Conservation (phyloP, 2,888 invertebrate genomes). For the Cataglyphis rosenhaueri region DNA sequence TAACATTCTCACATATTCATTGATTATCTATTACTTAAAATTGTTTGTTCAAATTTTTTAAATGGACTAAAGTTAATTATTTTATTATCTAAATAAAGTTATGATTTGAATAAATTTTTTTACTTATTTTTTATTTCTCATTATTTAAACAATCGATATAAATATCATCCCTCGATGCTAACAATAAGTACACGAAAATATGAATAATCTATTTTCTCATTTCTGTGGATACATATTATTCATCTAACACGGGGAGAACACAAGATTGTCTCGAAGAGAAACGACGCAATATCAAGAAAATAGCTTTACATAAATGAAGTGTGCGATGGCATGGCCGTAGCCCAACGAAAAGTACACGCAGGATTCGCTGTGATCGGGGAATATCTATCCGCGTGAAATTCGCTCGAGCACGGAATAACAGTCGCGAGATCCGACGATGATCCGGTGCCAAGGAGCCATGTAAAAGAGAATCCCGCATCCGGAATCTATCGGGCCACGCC, state of each 20-base stretch:
- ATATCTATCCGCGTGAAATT: slow-evolving; percentile 9
- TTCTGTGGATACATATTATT: neutral
- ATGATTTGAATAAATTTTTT: neutral
- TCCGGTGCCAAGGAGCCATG: neutral
- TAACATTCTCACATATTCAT: neutral
- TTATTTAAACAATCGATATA: neutral
- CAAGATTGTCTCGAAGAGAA: neutral
- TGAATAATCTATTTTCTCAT: neutral
- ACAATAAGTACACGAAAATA: neutral
- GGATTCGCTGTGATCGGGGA: neutral
- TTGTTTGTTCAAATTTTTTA: neutral
- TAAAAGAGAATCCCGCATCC: slow-evolving; percentile 9
- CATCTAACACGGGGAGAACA: neutral
- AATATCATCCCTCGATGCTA: neutral
- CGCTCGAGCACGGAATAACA: slow-evolving; percentile 2
- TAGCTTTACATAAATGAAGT: slow-evolving; percentile 5
- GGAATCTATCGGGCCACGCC: neutral
- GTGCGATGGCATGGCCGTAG: neutral
- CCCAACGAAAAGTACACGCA: neutral
- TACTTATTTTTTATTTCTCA: neutral
- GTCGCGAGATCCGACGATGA: neutral
- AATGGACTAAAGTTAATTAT: neutral
- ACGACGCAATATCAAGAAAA: neutral
- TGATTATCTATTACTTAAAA: neutral
- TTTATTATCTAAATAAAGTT: neutral